Percentiles rank a stretch among this genome's conserved stretches.
Conservation (phyloP, 2,113 vertebrate species). For the Proteles cristata region DNA sequence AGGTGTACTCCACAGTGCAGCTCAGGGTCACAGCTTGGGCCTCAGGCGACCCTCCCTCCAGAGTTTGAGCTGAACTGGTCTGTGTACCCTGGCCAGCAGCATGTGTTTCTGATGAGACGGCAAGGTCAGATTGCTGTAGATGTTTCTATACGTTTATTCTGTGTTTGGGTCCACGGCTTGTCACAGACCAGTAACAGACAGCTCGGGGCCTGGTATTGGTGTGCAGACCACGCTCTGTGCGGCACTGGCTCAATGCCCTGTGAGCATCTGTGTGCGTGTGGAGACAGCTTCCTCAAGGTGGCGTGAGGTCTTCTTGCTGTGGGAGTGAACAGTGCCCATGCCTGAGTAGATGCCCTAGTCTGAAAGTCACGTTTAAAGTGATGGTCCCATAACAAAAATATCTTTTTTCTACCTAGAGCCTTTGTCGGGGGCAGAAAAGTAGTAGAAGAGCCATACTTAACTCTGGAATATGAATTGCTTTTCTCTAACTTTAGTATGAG, state of each 20-base stretch:
- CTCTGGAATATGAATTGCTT: not conserved
- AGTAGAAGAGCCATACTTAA: not conserved
- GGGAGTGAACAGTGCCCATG: fast-evolving
- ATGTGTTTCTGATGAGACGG: not conserved
- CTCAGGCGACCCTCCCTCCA: not conserved
- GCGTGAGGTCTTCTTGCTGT: not conserved
- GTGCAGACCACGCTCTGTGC: not conserved
- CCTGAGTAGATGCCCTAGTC: not conserved
- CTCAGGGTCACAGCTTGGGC: not conserved
- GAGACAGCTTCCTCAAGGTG: not conserved
- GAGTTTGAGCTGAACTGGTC: not conserved
- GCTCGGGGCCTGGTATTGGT: not conserved
- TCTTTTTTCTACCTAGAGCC: not conserved
- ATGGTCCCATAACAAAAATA: not conserved
- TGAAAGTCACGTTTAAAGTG: not conserved
- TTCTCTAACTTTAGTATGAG: not conserved
- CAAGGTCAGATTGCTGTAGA: fast-evolving
- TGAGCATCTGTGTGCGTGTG: not conserved
- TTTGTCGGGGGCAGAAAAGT: not conserved
- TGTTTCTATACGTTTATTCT: not conserved
- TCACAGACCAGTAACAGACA: not conserved
- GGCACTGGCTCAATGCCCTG: not conserved
- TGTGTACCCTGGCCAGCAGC: not conserved
- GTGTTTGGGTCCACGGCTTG: fast-evolving
- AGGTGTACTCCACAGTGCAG: fast-evolving